Evolutionary conservation across 2,113 vertebrate genomes (phyloP), one percentile per base, ranked within the genome.

Genomic region (Microtus montanus): DNA sequence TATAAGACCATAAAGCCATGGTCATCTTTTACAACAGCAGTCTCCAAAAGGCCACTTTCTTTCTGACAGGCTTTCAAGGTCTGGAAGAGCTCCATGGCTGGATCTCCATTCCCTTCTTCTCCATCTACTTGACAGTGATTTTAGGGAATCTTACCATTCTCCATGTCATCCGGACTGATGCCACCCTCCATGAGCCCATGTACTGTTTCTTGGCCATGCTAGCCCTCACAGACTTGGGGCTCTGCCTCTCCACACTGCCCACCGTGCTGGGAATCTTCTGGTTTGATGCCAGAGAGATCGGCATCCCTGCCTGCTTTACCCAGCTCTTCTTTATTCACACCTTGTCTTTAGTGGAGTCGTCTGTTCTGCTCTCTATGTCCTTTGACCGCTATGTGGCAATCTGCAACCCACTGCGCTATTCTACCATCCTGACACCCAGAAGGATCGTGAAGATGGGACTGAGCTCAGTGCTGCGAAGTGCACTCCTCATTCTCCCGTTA

Each of bases 131-230:
- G 82, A 96, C 92, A 71, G 96, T 96, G 24, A 84, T 97, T 77
- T 35, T 87, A 38, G 97, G 97, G 54, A 97, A 97, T 63, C 71
- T 97, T 17, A 97, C 90, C 49, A 96, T 97, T 89, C 92, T 97
- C 52, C 97, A 97, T 0, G 24, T 97, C 71, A 96, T 97, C 41
- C 52, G 0, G 1, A 97, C 95, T 10, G 96, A 97, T 61, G 47
- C 87, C 44, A 95, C 90, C 13, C 96, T 97, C 68, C 97, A 97
- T 14, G 95, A 97, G 33, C 96, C 97, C 74, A 97, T 97, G 97
- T 98, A 97, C 83, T 98, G 96, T 86, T 98, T 98, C 77, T 89
- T 97, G 89, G 97, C 94, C 64, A 97, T 97, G 93, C 54, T 98
- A 35, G 96, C 97, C 5, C 73, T 98, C 80, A 97, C 96, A 68